These are phyloP conservation scores for Trinorchestia longiramus DNA, from an alignment of 1,140 invertebrate species.

Conservation along the genomic window DNA sequence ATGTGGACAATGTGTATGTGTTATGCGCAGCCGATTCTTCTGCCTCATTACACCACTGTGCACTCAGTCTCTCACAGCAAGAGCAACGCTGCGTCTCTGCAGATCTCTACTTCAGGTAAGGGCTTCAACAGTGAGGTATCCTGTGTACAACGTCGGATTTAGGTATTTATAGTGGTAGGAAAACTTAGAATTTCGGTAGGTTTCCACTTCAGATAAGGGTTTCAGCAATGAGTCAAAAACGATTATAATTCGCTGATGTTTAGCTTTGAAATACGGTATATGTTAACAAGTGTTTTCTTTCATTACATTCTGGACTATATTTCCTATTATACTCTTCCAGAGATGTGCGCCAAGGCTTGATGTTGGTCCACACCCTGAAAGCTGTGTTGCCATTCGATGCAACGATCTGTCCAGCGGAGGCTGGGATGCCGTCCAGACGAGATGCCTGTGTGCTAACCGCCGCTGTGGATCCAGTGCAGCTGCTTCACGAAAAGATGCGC, in stretches of 20 bases:
- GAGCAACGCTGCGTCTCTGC: not conserved
- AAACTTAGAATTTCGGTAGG: no score
- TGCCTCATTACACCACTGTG: not conserved
- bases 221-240: no score
- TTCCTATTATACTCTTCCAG: not conserved
- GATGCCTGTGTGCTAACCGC: not conserved
- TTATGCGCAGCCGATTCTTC: not conserved
- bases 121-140: not conserved
- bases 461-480: not conserved
- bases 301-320: not conserved
- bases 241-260: no score
- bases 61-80: not conserved
- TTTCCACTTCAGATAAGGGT: no score
- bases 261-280: no score
- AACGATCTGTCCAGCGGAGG: not conserved
- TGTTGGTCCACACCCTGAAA: slow-evolving; percentile 5
- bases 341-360: slow-evolving; percentile 6
- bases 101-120: slow-evolving; percentile 30
- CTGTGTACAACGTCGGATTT: no score
- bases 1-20: slow-evolving; percentile 3
- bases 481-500: not conserved
- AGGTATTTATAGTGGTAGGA: no score
- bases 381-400: not conserved
- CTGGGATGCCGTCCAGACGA: not conserved
- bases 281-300: no score